These are phyloP conservation scores for Thalassarche chlororhynchos DNA, from an alignment of 2,113 vertebrate genomes.

Conservation along the genomic window DNA sequence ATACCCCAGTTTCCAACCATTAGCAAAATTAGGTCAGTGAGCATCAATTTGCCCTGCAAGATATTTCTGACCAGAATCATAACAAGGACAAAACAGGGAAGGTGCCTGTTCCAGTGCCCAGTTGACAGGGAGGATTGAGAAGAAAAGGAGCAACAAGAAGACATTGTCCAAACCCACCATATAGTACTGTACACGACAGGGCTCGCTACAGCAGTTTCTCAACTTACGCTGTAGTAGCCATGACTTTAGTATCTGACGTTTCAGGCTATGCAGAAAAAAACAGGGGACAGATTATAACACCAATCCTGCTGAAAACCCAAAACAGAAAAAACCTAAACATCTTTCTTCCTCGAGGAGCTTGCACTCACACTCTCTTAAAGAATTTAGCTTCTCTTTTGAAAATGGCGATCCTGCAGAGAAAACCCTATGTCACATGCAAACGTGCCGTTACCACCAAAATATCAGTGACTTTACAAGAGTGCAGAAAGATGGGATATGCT, in stretches of 20 bases:
- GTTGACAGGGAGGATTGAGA: not conserved
- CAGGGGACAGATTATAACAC: not conserved
- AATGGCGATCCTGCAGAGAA: not conserved
- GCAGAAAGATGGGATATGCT: not conserved
- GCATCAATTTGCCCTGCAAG: not conserved
- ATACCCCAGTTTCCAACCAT: not conserved
- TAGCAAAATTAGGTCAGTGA: not conserved
- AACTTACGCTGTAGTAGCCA: not conserved
- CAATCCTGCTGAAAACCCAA: not conserved
- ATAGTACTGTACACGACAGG: not conserved
- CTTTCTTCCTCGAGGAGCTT: not conserved
- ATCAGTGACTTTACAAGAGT: not conserved
- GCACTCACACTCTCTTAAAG: not conserved
- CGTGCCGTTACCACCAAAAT: not conserved
- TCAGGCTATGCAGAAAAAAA: not conserved
- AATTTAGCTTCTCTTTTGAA: not conserved
- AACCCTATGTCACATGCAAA: not conserved
- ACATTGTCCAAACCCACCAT: not conserved
- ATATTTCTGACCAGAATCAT: not conserved
- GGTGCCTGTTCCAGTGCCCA: not conserved
- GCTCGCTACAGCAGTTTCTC: not conserved
- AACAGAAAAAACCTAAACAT: not conserved
- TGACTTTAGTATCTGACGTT: not conserved
- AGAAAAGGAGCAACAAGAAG: not conserved
- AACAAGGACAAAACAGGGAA: not conserved